A percentile compares a stretch with the other conserved stretches of the same genome.
phyloP scores from a whole-genome alignment of 2,113 vertebrate species.

The Xenopus laevis region DNA sequence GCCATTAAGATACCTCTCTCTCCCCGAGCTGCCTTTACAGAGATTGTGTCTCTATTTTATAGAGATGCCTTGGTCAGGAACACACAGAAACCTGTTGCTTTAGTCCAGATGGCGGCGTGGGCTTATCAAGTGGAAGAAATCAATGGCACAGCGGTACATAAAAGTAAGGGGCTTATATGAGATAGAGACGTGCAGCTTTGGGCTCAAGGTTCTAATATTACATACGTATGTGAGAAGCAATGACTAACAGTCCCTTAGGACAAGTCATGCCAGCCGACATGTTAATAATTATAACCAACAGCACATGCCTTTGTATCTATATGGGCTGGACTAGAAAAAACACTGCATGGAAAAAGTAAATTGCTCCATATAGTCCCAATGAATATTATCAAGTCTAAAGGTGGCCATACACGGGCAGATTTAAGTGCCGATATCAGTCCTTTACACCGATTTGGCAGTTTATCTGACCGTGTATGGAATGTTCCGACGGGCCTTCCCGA shows the following conservation, averaged over 20 bases:
- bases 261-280: not conserved
- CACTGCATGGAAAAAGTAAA: too few species aligned
- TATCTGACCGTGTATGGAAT: too few species aligned
- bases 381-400: too few species aligned
- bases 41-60: not conserved
- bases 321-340: too few species aligned
- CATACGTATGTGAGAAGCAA: slow-evolving; percentile 20
- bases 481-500: too few species aligned
- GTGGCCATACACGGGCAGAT: too few species aligned
- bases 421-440: too few species aligned
- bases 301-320: too few species aligned
- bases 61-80: not conserved
- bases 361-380: too few species aligned
- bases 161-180: not conserved
- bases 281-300: too few species aligned
- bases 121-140: not conserved
- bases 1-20: slow-evolving; percentile 23
- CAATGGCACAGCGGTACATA: not conserved
- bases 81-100: not conserved
- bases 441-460: too few species aligned
- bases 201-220: slow-evolving; percentile 10
- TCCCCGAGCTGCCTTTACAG: not conserved
- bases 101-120: not conserved
- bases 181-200: not conserved
- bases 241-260: slow-evolving; percentile 6